phyloP scores from a whole-genome alignment of 2,113 vertebrate species.

The Ailurus styani region DNA sequence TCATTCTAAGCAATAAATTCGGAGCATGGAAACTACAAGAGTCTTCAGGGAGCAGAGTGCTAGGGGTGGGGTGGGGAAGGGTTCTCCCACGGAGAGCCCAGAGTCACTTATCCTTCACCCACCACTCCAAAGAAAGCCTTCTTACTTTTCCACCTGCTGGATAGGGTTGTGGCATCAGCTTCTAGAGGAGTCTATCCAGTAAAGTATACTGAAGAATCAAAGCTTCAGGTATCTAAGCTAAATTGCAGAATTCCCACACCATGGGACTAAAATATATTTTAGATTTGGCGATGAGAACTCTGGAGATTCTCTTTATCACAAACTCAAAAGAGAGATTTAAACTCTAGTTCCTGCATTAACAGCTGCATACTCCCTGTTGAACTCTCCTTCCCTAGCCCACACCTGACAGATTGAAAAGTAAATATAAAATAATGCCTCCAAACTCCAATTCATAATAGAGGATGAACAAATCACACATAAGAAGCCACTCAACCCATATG shows the following conservation, averaged over 20 bases:
- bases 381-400: background rate
- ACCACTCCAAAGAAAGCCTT: background rate
- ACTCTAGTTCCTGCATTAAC: background rate
- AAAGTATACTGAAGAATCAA: background rate
- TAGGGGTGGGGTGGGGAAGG: accelerated
- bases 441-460: background rate
- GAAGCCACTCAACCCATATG: background rate
- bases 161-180: background rate
- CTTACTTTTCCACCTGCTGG: background rate
- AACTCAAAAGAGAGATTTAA: background rate
- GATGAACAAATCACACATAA: background rate
- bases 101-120: background rate
- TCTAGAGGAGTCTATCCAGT: background rate
- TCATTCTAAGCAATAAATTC: background rate
- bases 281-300: background rate
- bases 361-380: background rate
- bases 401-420: background rate
- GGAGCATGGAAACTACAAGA: background rate
- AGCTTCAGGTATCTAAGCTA: background rate
- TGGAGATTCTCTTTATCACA: background rate
- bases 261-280: background rate
- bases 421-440: background rate
- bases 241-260: background rate
- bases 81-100: background rate
- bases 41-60: background rate